Base-by-base conservation (phyloP, 2,888 invertebrate species). In the Platycheirus rosarum region DNA sequence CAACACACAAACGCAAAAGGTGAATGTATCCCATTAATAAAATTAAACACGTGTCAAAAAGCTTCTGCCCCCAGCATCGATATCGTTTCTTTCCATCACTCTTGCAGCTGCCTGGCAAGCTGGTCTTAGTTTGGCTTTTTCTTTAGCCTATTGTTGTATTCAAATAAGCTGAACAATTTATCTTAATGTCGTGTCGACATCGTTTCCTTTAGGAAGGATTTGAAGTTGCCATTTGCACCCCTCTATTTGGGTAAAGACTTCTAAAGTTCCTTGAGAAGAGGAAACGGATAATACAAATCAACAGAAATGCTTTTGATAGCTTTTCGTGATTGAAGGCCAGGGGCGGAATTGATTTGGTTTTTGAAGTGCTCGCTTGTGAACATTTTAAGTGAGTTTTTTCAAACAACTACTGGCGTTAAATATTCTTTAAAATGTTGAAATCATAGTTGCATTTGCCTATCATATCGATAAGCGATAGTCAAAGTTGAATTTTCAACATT, bases 1-100 rank as follows among this genome's bases (percentile, higher is more conserved):
- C 16, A 26, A 26, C 2, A 57, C 13, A 16, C 7, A 44, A 44
- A 8, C 40, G 60, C 51, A 66, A 49, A 82, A 82, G 82, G 82
- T 82, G 77, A 82, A 73, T 37, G 68, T 55, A 77, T 66, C 73
- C 84, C 85, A 85, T 85, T 85, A 85, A 85, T 85, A 85, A 85
- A 85, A 85, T 84, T 85, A 84, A 85, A 85, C 84, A 84, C 85
- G 85, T 85, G 85, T 85, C 85, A 85, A 79, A 85, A 84, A 79
- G 85, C 84, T 76, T 79, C 82, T 71, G 78, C 32, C 40, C n/a
- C 68, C 62, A 60, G 76, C 76, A 82, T 82, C 80, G 70, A 76
- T 82, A 73, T 68, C 77, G 55, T 63, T 11, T 16, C 20, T 48
- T 13, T 35, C 49, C 20, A 40, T 42, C 32, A 16, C 14, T 18